phyloP scores from a whole-genome alignment of 1,140 invertebrate species.

The Microplitis demolitor region DNA sequence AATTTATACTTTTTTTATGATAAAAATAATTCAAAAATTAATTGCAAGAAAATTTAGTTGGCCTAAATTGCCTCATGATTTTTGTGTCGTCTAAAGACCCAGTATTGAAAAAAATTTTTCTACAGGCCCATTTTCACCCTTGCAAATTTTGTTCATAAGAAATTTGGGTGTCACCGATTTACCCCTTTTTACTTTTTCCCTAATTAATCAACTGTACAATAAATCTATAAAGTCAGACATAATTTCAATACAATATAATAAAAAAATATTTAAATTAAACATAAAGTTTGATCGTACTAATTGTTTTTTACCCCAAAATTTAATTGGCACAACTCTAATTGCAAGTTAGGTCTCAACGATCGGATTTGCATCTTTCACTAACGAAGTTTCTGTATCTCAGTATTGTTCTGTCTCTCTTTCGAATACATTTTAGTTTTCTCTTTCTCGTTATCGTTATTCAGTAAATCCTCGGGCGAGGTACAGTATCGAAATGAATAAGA shows the following conservation, averaged over 20 bases:
- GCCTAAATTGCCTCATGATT: too few relatives aligned
- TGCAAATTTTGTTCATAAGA: too few relatives aligned
- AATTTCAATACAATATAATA: not conserved
- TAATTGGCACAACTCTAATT: constrained; percentile 21
- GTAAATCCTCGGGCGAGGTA: too few relatives aligned
- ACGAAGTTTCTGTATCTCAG: constrained; percentile 6
- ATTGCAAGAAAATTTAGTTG: too few relatives aligned
- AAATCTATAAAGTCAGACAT: not conserved
- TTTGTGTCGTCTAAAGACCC: too few relatives aligned
- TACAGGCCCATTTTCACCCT: too few relatives aligned
- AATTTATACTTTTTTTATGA: too few relatives aligned
- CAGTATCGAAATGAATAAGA: not conserved
- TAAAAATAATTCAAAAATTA: too few relatives aligned
- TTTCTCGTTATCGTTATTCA: not conserved
- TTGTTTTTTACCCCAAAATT: constrained; percentile 13
- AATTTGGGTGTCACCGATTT: not conserved
- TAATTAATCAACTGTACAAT: too few relatives aligned
- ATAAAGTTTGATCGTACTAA: not conserved
- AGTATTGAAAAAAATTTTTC: too few relatives aligned
- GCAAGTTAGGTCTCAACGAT: constrained; percentile 15
- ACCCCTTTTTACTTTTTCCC: not conserved
- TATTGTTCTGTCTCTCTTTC: not conserved
- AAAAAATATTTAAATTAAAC: not conserved
- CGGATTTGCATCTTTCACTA: constrained; percentile 17
- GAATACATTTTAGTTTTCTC: not conserved